Evolutionary conservation across 2,888 invertebrate genomes (phyloP), one percentile per base, ranked within the genome.

Genomic region (Eristalis pertinax): DNA sequence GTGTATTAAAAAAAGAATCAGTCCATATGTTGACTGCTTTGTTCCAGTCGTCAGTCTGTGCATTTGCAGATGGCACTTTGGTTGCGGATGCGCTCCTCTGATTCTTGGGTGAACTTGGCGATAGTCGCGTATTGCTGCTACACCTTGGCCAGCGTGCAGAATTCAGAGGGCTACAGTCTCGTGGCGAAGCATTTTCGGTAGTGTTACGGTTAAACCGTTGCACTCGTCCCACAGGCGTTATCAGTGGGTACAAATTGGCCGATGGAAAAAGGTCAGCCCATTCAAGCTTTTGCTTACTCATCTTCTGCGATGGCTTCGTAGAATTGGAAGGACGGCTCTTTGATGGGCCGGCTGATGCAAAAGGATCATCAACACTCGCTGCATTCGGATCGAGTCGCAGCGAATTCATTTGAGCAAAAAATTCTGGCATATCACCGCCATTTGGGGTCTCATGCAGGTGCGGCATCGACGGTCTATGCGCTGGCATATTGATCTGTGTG

Each of bases 21-120:
- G 87, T 84, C 87, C 87, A 87, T 72, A 84, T 87, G 64, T 84
- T 87, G 73, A 83, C 84, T 68, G 87, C 84, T 68, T 79, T 84
- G 32, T 80, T 83, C 87, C 87, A 87, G 73, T 87, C 87, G 32
- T 87, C 79, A 83, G 76, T 73, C 68, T 73, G 78, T 64, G 74
- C 35, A 32, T 38, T 50, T 15, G 79, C 1, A 8, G 83, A 83
- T 82, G 83, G 75, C 78, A 78, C 78, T 80, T 75, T 76, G 29
- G 72, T 32, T 41, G 70, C 41, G 15, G 63, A 62, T 68, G 65
- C 41, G 19, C 5, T 58, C 19, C 64, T 73, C 24, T 8, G 50
- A 43, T 60, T 80, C 65, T 80, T 84, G 13, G 58, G 73, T 50
- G 60, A 58, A 22, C 8, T 68, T 0, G 63, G 13, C 58, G 78